Evolutionary conservation across 53 echinoderm and acorn worm species (phyloP).

Genomic region (Antedon mediterranea): DNA sequence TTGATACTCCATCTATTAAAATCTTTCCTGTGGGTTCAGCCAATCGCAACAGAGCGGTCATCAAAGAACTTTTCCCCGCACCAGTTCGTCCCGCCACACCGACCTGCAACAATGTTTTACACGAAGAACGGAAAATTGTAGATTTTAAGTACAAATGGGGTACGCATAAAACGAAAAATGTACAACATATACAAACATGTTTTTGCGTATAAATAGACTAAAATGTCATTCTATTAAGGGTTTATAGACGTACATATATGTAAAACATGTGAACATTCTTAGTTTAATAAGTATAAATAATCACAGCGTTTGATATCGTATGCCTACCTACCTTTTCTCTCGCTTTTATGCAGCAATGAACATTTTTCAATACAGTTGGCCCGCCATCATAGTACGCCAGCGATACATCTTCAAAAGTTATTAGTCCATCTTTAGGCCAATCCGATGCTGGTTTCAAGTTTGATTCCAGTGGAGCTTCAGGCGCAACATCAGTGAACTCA

Average conservation of each 20-base stretch:
- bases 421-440: constrained; percentile 75
- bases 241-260: too few species aligned
- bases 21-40: constrained; percentile 52
- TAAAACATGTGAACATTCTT: too few species aligned
- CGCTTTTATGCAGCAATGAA: constrained; percentile 43
- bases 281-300: too few species aligned
- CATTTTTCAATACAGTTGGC: constrained; percentile 47
- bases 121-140: not conserved
- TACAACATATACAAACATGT: too few species aligned
- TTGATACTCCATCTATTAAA: constrained; percentile 58
- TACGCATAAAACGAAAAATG: too few species aligned
- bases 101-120: constrained; percentile 21
- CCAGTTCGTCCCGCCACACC: too few species aligned
- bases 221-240: too few species aligned
- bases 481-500: constrained; percentile 46
- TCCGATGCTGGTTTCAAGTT: constrained; percentile 44
- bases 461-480: constrained; percentile 61
- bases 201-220: too few species aligned
- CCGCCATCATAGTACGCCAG: constrained; percentile 58
- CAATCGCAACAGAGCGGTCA: constrained; percentile 66
- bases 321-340: constrained; percentile 89
- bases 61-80: too few species aligned
- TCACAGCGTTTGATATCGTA: too few species aligned
- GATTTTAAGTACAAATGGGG: too few species aligned
- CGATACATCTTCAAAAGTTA: constrained; percentile 54